Base-by-base conservation (phyloP, 37 sponge, comb jelly and placozoan species). In the Eunapius fragilis region DNA sequence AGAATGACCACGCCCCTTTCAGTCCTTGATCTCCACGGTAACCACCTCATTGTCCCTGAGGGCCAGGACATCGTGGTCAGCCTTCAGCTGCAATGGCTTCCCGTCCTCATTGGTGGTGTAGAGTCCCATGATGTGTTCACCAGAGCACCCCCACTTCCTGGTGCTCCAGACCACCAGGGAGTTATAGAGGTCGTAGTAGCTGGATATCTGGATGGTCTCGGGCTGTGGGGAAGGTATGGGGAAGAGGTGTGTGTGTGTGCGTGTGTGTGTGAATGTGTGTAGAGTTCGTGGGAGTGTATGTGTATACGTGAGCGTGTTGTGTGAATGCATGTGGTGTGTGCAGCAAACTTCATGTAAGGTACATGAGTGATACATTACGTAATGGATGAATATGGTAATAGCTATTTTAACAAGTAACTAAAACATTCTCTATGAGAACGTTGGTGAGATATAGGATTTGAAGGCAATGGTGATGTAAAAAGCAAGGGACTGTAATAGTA, bases 121-220 rank as follows among this genome's bases (percentile, higher is more conserved):
- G 81, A 92, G 14, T 22, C 89, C 92, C 12, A 75, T 85, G 22
- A 90, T 34, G 68, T 90, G 86, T 31, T 90, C 86, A 13, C 90
- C 91, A 0, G 91, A 91, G 45, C 91, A 91, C 41, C 91, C 91
- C 91, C 91, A 91, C 74, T 91, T 86, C 71, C 79, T 86, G 0
- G 91, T 86, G 74, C 91, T 91, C 91, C 91, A 91, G 41, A 86
- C 38, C 25, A 91, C 76, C 25, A 91, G 87, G 27, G 87, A 91
- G 71, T 91, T 91, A 69, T 77, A 91, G 31, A 91, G 80, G 71
- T 91, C 91, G 28, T 91, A 91, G 76, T 86, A 86, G 35, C 82
- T 86, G 4, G 82, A 87, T 22, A 91, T 86, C 47, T 91, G 87
- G 0, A 90, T 31, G 36, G n/a, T 37, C 38, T 90, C 86, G 19